These are phyloP conservation scores for Catocala nupta DNA, from an alignment of 2,888 invertebrate genomes.

Conservation along the genomic window DNA sequence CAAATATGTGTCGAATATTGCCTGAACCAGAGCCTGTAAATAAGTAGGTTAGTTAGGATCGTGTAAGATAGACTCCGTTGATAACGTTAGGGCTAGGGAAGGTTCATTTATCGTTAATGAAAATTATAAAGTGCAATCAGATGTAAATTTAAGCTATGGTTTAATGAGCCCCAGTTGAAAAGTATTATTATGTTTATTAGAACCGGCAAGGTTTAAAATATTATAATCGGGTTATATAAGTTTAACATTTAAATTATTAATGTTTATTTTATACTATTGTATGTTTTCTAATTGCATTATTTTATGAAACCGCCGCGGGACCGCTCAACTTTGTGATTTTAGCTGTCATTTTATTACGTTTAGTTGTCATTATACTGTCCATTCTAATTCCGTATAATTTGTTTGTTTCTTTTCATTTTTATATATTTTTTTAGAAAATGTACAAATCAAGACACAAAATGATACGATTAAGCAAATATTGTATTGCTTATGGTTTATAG, in stretches of 20 bases:
- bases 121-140: constrained; percentile 84
- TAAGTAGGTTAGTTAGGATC: constrained; percentile 72
- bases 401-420: constrained; percentile 61
- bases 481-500: constrained; percentile 84
- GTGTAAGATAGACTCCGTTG: constrained; percentile 73
- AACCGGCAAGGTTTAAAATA: constrained; percentile 86
- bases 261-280: constrained; percentile 82
- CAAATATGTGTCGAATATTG: constrained; percentile 81
- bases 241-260: constrained; percentile 84
- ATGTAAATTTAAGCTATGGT: constrained; percentile 82
- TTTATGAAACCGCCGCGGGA: constrained; percentile 69
- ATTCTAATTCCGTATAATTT: constrained; percentile 50
- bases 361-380: constrained; percentile 50
- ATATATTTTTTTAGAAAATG: constrained; percentile 76
- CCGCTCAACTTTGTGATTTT: constrained; percentile 76
- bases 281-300: constrained; percentile 78
- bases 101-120: constrained; percentile 80
- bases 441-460: constrained; percentile 80
- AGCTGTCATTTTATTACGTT: constrained; percentile 54
- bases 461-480: constrained; percentile 74
- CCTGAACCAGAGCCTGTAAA: constrained; percentile 72
- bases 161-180: constrained; percentile 83
- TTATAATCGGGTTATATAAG: constrained; percentile 85
- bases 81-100: constrained; percentile 61
- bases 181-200: constrained; percentile 87